These are phyloP conservation scores for Drosophila kepulauana DNA, from an alignment of 1,140 invertebrate species.

Conservation along the genomic window DNA sequence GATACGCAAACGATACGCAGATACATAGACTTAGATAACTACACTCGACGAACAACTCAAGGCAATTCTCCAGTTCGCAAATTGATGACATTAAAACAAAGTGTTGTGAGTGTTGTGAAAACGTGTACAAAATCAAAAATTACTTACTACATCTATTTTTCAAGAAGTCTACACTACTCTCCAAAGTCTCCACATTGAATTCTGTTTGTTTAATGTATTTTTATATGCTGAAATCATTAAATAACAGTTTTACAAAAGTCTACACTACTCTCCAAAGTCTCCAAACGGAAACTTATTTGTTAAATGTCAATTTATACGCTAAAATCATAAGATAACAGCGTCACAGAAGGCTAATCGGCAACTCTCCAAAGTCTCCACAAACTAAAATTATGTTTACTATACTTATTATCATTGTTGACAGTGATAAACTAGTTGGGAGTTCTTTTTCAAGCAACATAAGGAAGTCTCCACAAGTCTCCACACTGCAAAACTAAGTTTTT, in stretches of 20 bases:
- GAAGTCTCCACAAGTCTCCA: constrained; percentile 13
- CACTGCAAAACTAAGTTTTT: not conserved
- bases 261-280: not conserved
- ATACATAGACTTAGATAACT: constrained; percentile 1
- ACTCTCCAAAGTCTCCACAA: constrained; percentile 18
- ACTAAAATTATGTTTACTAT: not conserved
- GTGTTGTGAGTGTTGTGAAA: no score
- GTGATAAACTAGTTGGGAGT: no score
- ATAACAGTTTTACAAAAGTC: not conserved
- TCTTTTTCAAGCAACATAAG: not conserved
- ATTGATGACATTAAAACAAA: no score
- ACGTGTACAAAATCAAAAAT: no score
- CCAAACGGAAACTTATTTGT: not conserved
- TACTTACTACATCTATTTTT: no score
- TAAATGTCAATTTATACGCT: no score
- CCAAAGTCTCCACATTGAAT: not conserved
- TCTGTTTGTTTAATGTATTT: not conserved
- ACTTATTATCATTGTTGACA: no score
- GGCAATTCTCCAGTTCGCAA: no score
- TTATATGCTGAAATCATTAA: no score
- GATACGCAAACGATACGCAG: constrained; percentile 2
- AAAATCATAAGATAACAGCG: not conserved
- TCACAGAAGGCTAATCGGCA: not conserved
- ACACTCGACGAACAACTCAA: constrained; percentile 24
- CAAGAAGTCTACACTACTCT: not conserved